phyloP scores from a whole-genome alignment of 2,797 vertebrate genomes.

The Astyanax mexicanus region DNA sequence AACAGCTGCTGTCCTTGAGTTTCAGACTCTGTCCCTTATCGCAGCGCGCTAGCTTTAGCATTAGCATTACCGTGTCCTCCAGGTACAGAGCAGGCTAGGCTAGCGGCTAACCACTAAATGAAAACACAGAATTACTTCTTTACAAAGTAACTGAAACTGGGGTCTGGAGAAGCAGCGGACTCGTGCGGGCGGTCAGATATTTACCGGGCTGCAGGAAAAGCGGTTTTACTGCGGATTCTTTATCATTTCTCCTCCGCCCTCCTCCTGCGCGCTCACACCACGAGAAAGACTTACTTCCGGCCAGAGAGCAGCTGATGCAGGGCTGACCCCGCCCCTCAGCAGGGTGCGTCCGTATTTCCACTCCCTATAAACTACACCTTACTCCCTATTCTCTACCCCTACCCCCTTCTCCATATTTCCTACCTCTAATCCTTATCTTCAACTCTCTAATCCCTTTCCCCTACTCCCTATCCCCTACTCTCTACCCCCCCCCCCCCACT shows the following conservation, averaged over 20 bases:
- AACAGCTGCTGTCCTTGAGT: too few relatives aligned
- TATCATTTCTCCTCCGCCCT: not conserved
- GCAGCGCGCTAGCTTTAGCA: not conserved
- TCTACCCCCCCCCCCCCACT: not conserved
- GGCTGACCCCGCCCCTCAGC: not conserved
- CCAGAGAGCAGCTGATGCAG: not conserved
- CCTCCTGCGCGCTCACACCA: not conserved
- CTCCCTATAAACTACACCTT: not conserved
- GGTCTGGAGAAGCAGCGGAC: too few relatives aligned
- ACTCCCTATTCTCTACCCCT: not conserved
- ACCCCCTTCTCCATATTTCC: too few relatives aligned
- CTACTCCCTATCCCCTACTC: not conserved
- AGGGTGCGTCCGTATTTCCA: not conserved
- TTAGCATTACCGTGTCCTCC: not conserved
- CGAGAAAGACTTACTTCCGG: not conserved
- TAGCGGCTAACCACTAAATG: constrained; percentile 3
- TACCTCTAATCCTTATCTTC: too few relatives aligned
- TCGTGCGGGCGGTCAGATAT: not conserved
- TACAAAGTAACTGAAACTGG: not conserved
- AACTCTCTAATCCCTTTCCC: too few relatives aligned
- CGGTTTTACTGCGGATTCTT: too few relatives aligned
- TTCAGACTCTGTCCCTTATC: too few relatives aligned
- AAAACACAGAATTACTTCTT: not conserved
- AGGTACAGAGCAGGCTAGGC: not conserved
- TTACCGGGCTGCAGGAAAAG: not conserved